phyloP scores from a whole-genome alignment of 2,797 vertebrate species.

The Hypotaenidia philippensis region DNA sequence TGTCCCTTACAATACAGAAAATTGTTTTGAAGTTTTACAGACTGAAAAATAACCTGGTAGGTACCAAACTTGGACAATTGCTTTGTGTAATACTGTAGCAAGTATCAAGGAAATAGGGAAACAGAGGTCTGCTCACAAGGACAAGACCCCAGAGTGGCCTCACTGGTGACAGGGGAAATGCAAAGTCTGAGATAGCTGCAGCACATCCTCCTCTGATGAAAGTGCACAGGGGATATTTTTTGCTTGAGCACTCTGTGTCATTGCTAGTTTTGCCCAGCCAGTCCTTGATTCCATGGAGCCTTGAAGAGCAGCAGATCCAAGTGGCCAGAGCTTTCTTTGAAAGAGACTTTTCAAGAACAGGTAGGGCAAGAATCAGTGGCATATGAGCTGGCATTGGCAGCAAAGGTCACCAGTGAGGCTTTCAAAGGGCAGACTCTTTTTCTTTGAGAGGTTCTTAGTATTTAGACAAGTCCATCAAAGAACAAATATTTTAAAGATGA shows the following conservation, averaged over 20 bases:
- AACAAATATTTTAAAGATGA: neutral
- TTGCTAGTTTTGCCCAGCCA: neutral
- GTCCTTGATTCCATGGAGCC: neutral
- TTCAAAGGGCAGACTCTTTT: neutral
- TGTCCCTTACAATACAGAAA: neutral
- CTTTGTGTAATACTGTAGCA: neutral
- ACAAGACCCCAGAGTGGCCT: neutral
- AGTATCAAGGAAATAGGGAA: neutral
- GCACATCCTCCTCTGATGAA: neutral
- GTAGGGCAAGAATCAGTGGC: neutral
- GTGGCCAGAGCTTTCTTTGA: neutral
- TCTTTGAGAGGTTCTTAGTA: neutral
- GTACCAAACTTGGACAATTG: neutral
- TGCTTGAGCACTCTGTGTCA: fast-evolving
- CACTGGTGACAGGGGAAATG: neutral
- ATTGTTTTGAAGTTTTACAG: neutral
- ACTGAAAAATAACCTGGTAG: neutral
- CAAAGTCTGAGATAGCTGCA: neutral
- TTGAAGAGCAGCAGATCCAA: neutral
- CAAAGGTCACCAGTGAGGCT: neutral
- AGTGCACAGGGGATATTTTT: neutral
- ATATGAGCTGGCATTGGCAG: neutral
- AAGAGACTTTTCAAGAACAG: neutral
- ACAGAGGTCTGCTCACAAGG: neutral
- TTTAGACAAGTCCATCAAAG: neutral